Evolutionary conservation across 1,140 invertebrate species (phyloP).

Genomic region (Brachionus plicatilis): DNA sequence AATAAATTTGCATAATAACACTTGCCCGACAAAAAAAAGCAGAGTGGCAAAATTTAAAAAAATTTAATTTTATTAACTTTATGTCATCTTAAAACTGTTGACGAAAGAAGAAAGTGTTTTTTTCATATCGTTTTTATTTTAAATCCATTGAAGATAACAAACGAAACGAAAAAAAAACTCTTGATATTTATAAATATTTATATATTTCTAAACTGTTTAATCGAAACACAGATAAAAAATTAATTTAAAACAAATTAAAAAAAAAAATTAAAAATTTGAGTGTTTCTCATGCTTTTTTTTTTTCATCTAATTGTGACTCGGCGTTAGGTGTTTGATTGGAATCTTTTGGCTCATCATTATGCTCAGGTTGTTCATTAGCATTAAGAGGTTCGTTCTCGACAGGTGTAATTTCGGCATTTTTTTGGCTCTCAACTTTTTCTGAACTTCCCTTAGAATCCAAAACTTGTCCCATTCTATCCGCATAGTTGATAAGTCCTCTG

Average conservation of each 20-base stretch:
- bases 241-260: constrained; percentile 3
- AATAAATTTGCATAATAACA: neutral
- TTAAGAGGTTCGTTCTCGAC: neutral
- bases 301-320: neutral
- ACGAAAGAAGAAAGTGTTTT: neutral
- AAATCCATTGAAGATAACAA: neutral
- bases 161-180: neutral
- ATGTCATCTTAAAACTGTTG: too few species aligned
- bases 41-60: neutral
- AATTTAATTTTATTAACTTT: neutral
- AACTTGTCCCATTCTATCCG: neutral
- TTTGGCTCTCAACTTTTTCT: neutral
- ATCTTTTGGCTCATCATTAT: neutral
- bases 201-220: neutral
- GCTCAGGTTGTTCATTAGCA: neutral
- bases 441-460: neutral
- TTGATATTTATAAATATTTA: neutral
- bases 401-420: neutral
- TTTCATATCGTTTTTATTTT: constrained; percentile 2
- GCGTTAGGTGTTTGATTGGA: neutral
- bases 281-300: neutral
- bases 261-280: constrained; percentile 4
- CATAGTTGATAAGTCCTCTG: neutral
- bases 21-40: neutral
- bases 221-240: constrained; percentile 1